Base-by-base conservation (phyloP, 2,113 vertebrate species). In the Nipponia nippon region DNA sequence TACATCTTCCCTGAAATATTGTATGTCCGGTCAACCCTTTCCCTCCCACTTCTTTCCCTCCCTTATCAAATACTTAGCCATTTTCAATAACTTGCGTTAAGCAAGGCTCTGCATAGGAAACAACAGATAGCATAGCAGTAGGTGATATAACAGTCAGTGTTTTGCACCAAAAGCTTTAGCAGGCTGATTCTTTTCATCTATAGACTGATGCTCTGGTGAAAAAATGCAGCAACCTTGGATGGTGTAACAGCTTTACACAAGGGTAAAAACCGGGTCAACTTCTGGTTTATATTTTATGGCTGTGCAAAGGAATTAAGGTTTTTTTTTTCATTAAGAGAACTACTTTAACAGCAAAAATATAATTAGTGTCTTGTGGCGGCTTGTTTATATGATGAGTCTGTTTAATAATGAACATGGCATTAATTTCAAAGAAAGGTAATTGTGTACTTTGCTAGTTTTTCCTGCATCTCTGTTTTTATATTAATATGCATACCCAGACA, bases 301-400 rank as follows among this genome's bases (percentile, higher is more conserved):
- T 83, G 26, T n/a, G 34, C 32, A 93, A 87, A 82, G 29, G 40
- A 94, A 90, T 59, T 66, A 65, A 58, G 5, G 13, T 22, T 34
- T 40, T 1, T 67, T 67, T 66, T 67, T 59, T 32, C 19, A 62
- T 67, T 59, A 89, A 30, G 71, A 82, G 36, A 75, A 87, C n/a
- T 81, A 90, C 55, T 90, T 94, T 63, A 96, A 95, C 63, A 86
- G 72, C 29, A 90, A 83, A 93, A 93, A 73, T n/a, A 32, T 55
- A 86, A 90, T 92, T 66, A 83, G 32, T 40, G 47, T 78, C 80
- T 89, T 81, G 26, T 56, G 55, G 59, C 1, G 6, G 92, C 26
- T 44, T 65, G 23, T 61, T 75, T 53, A 47, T 49, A 79, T 18
- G 17, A 52, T 22, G 6, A 93, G 44, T 36, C 47, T 70, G 16